Percentiles rank a stretch among this genome's conserved stretches.
Conservation (phyloP, 2,113 vertebrate genomes). For the Erythrolamprus reginae region DNA sequence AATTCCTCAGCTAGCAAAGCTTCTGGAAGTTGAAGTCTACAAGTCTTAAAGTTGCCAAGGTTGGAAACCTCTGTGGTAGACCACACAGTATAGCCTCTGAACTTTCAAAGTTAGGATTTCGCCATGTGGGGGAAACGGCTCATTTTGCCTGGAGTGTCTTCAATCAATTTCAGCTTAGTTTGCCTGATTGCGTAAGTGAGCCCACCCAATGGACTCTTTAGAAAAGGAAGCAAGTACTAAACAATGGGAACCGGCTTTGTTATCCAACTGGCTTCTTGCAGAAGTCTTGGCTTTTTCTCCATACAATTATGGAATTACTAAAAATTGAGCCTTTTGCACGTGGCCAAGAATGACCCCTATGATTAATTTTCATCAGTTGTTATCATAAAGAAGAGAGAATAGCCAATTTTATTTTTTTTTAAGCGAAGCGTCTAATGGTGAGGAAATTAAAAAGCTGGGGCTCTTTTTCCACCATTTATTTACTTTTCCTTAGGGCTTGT, state of each 20-base stretch:
- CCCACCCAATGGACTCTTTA: conserved; percentile 13
- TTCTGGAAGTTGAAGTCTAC: no score
- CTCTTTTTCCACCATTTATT: neutral
- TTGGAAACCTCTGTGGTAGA: no score
- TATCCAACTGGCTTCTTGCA: conserved; percentile 9
- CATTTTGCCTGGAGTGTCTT: neutral
- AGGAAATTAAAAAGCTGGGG: neutral
- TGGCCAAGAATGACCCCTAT: conserved; percentile 36
- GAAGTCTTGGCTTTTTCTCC: neutral
- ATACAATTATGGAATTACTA: conserved; percentile 14
- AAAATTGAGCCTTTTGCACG: conserved; percentile 41
- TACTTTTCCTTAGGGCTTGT: conserved; percentile 13
- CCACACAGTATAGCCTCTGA: neutral
- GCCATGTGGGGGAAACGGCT: neutral
- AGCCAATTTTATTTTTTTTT: conserved; percentile 6
- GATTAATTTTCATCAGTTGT: conserved; percentile 44
- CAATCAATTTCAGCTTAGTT: neutral
- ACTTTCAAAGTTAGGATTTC: neutral
- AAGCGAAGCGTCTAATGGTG: neutral
- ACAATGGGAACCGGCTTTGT: conserved; percentile 18
- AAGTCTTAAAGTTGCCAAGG: no score
- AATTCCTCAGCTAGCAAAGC: no score
- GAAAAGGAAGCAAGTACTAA: conserved; percentile 23
- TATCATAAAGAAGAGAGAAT: conserved; percentile 9
- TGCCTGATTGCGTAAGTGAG: neutral